A percentile compares a stretch with the other conserved stretches of the same genome.
These are phyloP conservation scores for Carassius gibelio DNA, from an alignment of 2,113 vertebrate species.

Conservation along the genomic window DNA sequence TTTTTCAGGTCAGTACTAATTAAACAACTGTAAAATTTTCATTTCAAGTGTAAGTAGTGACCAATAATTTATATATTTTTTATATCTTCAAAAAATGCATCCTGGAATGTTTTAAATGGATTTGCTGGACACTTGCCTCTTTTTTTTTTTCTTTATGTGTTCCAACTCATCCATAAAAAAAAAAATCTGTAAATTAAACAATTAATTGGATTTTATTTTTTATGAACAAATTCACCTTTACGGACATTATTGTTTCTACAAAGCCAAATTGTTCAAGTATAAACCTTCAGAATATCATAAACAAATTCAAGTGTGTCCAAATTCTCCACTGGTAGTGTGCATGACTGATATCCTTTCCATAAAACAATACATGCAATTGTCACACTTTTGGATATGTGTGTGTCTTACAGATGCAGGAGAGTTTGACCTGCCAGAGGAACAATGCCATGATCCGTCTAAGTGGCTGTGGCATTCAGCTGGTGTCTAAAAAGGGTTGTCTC, in stretches of 20 bases:
- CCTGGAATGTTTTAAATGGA: too few species aligned
- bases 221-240: not conserved
- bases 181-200: too few species aligned
- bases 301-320: not conserved
- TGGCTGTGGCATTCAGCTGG: slow-evolving; percentile 66
- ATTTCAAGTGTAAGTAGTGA: too few species aligned
- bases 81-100: too few species aligned
- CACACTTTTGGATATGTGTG: not conserved
- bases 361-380: not conserved
- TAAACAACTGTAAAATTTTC: too few species aligned
- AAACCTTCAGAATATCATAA: not conserved
- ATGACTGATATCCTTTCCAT: not conserved
- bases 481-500: slow-evolving; percentile 65
- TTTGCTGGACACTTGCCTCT: too few species aligned
- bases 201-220: too few species aligned
- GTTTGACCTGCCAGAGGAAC: slow-evolving; percentile 64
- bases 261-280: not conserved
- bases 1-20: too few species aligned
- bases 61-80: too few species aligned
- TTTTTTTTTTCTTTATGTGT: too few species aligned
- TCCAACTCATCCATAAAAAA: too few species aligned
- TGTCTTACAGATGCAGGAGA: slow-evolving; percentile 59
- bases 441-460: slow-evolving; percentile 71
- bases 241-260: not conserved
- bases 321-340: too few species aligned